Percentiles rank a stretch among this genome's conserved stretches.
These are phyloP conservation scores for Syngnathus rostellatus DNA, from an alignment of 2,797 vertebrate genomes.

Conservation along the genomic window DNA sequence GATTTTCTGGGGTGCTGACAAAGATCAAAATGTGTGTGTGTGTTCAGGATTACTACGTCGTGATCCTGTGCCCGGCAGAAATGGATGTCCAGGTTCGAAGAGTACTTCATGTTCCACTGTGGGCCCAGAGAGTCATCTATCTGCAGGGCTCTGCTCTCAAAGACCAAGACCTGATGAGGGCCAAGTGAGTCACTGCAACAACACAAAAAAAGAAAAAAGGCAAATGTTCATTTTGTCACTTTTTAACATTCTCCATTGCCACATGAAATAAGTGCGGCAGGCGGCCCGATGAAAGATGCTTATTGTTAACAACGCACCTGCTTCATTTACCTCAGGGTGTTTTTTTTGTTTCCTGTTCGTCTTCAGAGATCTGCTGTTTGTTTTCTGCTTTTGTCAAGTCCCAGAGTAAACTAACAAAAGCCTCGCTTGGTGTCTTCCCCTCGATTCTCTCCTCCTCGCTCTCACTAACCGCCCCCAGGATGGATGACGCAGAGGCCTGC, in stretches of 20 bases:
- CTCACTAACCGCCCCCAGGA: conserved; percentile 64
- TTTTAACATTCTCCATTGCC: not conserved
- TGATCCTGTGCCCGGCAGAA: conserved; percentile 79
- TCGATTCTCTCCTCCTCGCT: conserved; percentile 21
- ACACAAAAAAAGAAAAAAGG: not conserved
- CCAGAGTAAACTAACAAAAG: conserved; percentile 52
- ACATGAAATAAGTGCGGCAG: not conserved
- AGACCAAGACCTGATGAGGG: conserved; percentile 81
- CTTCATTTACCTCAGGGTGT: conserved; percentile 22
- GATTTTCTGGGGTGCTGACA: no score
- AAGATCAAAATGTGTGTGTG: conserved; percentile 4
- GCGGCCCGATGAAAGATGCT: not conserved
- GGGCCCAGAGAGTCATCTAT: conserved; percentile 81
- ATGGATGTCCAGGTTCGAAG: conserved; percentile 78
- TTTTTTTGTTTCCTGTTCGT: conserved; percentile 29
- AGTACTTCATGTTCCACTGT: conserved; percentile 77
- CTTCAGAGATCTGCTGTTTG: conserved; percentile 48
- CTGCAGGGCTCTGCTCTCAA: conserved; percentile 79
- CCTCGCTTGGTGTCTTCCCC: conserved; percentile 29
- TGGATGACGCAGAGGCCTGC: conserved; percentile 82
- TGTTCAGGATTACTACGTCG: conserved; percentile 77
- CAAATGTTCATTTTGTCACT: not conserved
- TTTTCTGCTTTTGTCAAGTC: conserved; percentile 46
- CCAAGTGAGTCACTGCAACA: conserved; percentile 67
- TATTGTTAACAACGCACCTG: conserved; percentile 19